These are phyloP conservation scores for Clepsis dumicolana DNA, from an alignment of 2,888 invertebrate species.

Conservation along the genomic window DNA sequence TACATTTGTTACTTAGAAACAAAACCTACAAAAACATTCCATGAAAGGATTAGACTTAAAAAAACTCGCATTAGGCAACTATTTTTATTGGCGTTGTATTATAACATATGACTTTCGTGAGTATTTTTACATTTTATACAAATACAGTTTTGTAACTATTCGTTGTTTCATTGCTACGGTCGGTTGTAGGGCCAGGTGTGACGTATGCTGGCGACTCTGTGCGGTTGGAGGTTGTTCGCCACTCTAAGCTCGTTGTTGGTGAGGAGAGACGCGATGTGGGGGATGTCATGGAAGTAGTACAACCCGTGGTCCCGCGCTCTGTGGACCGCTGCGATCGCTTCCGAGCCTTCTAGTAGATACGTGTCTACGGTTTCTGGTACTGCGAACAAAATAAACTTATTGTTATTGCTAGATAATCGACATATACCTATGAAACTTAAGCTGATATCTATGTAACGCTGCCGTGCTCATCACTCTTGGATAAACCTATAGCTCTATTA, in stretches of 20 bases:
- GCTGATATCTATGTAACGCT: no score
- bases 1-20: slow-evolving; percentile 42
- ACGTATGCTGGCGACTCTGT: slow-evolving; percentile 88
- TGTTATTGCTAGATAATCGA: no score
- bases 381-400: slow-evolving; percentile 53
- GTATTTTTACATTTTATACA: slow-evolving; percentile 47
- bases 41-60: background rate
- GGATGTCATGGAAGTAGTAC: slow-evolving; percentile 88
- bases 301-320: slow-evolving; percentile 84
- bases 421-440: no score
- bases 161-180: slow-evolving; percentile 61
- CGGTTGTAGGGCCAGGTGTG: slow-evolving; percentile 86
- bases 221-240: slow-evolving; percentile 86
- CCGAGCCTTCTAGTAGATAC: slow-evolving; percentile 85
- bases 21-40: background rate
- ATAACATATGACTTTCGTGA: slow-evolving; percentile 37
- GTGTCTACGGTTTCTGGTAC: slow-evolving; percentile 78
- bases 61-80: slow-evolving; percentile 17
- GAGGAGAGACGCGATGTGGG: slow-evolving; percentile 87
- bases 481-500: no score
- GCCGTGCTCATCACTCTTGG: no score
- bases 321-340: slow-evolving; percentile 84
- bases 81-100: slow-evolving; percentile 24
- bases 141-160: slow-evolving; percentile 33
- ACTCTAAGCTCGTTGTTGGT: slow-evolving; percentile 87